These are phyloP conservation scores for Lepidurus packardi DNA, from an alignment of 1,140 invertebrate genomes.

Conservation along the genomic window DNA sequence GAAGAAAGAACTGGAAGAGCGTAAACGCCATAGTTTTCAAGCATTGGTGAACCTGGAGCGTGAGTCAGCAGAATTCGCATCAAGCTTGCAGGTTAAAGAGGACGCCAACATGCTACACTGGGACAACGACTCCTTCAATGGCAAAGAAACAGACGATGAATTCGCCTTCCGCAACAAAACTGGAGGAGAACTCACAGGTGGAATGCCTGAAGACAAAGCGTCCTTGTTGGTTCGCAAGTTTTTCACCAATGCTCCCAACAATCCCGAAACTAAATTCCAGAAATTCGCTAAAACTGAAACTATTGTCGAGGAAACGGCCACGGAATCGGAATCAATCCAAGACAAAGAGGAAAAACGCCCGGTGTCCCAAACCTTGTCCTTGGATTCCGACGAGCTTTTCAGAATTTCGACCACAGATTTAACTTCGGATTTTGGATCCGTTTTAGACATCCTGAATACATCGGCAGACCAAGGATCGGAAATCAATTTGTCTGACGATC, in stretches of 20 bases:
- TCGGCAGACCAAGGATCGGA: constrained; percentile 13
- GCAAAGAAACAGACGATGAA: background rate
- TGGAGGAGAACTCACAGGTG: background rate
- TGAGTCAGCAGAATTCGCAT: background rate
- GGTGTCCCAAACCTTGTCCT: constrained; percentile 4
- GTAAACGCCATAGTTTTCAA: background rate
- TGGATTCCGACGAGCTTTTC: constrained; percentile 27
- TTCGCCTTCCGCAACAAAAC: background rate
- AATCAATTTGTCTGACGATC: background rate
- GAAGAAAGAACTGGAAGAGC: background rate
- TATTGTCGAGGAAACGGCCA: constrained; percentile 30
- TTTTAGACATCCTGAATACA: constrained; percentile 22
- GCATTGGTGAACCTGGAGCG: background rate
- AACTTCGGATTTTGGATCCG: constrained; percentile 24
- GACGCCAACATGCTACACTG: background rate
- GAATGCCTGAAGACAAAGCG: constrained; percentile 33
- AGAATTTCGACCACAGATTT: constrained; percentile 22
- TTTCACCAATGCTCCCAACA: constrained; percentile 30
- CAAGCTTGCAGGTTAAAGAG: background rate
- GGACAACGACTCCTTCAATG: background rate
- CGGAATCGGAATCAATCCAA: constrained; percentile 4
- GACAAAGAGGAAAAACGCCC: background rate
- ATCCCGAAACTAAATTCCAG: constrained; percentile 24
- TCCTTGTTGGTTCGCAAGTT: constrained; percentile 30
- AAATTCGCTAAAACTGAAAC: constrained; percentile 31